Percentiles rank a stretch among this genome's conserved stretches.
phyloP scores from a whole-genome alignment of 1,140 invertebrate genomes.

The Drosophila baimaii region DNA sequence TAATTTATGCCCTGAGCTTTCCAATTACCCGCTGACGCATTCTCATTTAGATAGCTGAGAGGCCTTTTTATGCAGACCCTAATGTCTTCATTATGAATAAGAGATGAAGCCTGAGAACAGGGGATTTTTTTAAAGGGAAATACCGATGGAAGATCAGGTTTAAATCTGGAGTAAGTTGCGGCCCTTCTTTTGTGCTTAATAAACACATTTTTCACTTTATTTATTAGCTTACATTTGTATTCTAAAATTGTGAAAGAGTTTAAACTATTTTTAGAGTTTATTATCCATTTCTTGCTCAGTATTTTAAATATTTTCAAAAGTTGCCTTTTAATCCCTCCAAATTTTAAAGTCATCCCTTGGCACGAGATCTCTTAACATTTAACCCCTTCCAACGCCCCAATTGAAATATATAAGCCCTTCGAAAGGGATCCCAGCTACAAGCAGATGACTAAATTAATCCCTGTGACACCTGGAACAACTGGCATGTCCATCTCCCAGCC shows the following conservation, averaged over 20 bases:
- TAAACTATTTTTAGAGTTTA: not conserved
- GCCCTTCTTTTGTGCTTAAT: not conserved
- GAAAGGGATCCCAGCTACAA: constrained; percentile 4
- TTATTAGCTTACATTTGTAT: not conserved
- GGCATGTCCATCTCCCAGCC: constrained; percentile 37
- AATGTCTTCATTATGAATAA: constrained; percentile 55
- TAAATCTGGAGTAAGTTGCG: not conserved
- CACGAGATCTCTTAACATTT: not conserved
- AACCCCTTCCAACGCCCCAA: not conserved
- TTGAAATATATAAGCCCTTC: constrained; percentile 3
- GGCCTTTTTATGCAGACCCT: constrained; percentile 10
- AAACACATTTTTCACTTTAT: not conserved
- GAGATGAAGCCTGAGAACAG: not conserved
- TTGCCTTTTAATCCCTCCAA: not conserved
- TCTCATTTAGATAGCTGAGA: constrained; percentile 45
- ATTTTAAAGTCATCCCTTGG: no score
- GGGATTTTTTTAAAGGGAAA: not conserved
- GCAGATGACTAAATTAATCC: constrained; percentile 23
- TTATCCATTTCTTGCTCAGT: not conserved
- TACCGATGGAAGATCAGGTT: not conserved
- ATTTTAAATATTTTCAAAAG: not conserved
- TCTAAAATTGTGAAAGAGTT: not conserved
- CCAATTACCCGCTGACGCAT: constrained; percentile 50
- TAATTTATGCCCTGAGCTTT: constrained; percentile 62
- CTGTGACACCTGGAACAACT: constrained; percentile 43